Conservation (phyloP, 2,888 invertebrate genomes). For the Xanthia icteritia region DNA sequence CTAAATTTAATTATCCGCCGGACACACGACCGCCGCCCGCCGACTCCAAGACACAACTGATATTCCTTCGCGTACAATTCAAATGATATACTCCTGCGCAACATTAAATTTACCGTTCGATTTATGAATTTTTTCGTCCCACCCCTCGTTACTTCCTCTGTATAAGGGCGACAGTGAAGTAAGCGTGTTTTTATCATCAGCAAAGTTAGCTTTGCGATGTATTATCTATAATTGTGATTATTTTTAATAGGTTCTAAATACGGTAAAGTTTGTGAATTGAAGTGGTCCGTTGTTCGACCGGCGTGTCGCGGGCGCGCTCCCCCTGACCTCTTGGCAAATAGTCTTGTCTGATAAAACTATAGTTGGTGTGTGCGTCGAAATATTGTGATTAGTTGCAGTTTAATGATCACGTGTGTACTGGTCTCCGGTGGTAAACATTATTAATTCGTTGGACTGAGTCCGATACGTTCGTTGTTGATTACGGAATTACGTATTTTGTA, state of each 20-base stretch:
- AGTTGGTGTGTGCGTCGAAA: constrained; percentile 50
- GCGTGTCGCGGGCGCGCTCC: constrained; percentile 48
- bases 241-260: constrained; percentile 72
- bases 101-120: constrained; percentile 74
- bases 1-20: constrained; percentile 69
- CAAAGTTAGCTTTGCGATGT: constrained; percentile 61
- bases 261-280: constrained; percentile 68
- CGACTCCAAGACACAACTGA: constrained; percentile 79
- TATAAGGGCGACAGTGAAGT: constrained; percentile 59
- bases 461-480: constrained; percentile 47
- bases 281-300: constrained; percentile 65
- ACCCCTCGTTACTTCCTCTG: constrained; percentile 46
- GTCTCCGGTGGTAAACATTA: constrained; percentile 37
- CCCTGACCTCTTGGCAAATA: constrained; percentile 67
- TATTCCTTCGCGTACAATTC: constrained; percentile 73
- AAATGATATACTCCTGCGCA: constrained; percentile 79
- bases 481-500: constrained; percentile 53
- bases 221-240: constrained; percentile 71
- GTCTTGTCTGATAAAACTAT: constrained; percentile 49
- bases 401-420: constrained; percentile 39
- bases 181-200: constrained; percentile 39
- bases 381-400: constrained; percentile 58
- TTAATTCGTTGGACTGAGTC: constrained; percentile 21
- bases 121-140: constrained; percentile 68
- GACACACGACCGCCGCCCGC: constrained; percentile 74